phyloP scores from a whole-genome alignment of 1,140 invertebrate genomes.

The Coptotermes formosanus region DNA sequence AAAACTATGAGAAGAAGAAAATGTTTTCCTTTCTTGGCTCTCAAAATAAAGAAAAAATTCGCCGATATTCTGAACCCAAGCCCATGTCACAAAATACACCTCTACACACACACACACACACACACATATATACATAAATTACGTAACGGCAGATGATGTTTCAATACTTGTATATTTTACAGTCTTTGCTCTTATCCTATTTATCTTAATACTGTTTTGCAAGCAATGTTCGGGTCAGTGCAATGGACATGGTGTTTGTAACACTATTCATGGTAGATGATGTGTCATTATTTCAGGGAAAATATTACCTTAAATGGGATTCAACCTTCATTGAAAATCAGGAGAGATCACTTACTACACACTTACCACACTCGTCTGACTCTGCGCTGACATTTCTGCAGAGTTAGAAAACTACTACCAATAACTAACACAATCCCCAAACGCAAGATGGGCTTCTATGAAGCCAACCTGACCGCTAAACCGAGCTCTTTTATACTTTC shows the following conservation, averaged over 20 bases:
- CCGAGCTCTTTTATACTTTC: conserved; percentile 49
- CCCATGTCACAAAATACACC: too few relatives aligned
- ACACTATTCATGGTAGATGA: background rate
- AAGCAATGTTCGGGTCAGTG: background rate
- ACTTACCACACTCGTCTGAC: conserved; percentile 56
- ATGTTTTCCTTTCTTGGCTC: too few relatives aligned
- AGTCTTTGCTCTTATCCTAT: too few relatives aligned
- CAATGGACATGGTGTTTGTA: conserved; percentile 1
- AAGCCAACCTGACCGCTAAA: conserved; percentile 39
- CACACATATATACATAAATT: too few relatives aligned
- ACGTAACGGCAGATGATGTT: too few relatives aligned
- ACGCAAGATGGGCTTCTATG: conserved; percentile 36
- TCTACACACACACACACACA: too few relatives aligned
- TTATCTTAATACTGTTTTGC: too few relatives aligned
- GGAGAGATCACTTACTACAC: conserved; percentile 37
- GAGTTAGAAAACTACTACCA: conserved; percentile 21
- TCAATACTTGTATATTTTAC: too few relatives aligned
- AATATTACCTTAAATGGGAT: conserved; percentile 25
- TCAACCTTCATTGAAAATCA: conserved; percentile 30
- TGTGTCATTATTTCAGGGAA: conserved; percentile 27
- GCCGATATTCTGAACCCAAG: too few relatives aligned
- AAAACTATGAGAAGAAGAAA: too few relatives aligned
- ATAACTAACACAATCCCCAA: too few relatives aligned
- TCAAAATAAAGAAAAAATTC: too few relatives aligned
- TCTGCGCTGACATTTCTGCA: conserved; percentile 46